phyloP scores from a whole-genome alignment of 2,113 vertebrate species.

The Emydocephalus ijimae region DNA sequence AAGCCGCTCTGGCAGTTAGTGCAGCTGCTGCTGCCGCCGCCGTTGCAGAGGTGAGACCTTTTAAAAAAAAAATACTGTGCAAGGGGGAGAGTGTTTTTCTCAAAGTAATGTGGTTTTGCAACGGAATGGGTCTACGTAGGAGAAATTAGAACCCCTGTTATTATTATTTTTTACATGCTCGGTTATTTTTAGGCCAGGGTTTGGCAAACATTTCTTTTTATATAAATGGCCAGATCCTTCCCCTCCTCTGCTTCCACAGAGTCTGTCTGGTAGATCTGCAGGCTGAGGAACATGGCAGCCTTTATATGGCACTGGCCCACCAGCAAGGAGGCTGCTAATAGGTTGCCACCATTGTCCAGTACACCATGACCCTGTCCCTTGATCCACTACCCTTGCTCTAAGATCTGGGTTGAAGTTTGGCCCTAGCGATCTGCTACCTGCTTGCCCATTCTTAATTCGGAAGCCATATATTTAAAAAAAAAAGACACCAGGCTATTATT shows the following conservation, averaged over 20 bases:
- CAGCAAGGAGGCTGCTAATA: not conserved
- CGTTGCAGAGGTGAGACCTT: slow-evolving; percentile 67
- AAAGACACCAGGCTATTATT: not conserved
- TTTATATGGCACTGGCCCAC: not conserved
- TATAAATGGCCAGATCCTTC: not conserved
- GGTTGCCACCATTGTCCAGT: not conserved
- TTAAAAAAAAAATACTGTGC: not conserved
- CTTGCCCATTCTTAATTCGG: not conserved
- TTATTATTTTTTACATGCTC: not conserved
- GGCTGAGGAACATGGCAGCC: not conserved
- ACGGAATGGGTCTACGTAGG: not conserved
- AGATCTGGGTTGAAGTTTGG: not conserved
- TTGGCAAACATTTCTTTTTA: not conserved
- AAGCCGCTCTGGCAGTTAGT: slow-evolving; percentile 48
- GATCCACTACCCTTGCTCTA: not conserved
- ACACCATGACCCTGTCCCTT: not conserved
- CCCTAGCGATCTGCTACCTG: not conserved
- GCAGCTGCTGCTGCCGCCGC: slow-evolving; percentile 1
- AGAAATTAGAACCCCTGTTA: not conserved
- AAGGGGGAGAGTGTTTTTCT: not conserved
- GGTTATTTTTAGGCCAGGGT: not conserved
- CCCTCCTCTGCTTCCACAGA: not conserved
- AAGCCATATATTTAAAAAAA: not conserved
- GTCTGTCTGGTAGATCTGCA: not conserved
- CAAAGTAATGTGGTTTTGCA: not conserved